Conservation (phyloP, 37 sponge, comb jelly and placozoan genomes). For the Oscarella lobularis region DNA sequence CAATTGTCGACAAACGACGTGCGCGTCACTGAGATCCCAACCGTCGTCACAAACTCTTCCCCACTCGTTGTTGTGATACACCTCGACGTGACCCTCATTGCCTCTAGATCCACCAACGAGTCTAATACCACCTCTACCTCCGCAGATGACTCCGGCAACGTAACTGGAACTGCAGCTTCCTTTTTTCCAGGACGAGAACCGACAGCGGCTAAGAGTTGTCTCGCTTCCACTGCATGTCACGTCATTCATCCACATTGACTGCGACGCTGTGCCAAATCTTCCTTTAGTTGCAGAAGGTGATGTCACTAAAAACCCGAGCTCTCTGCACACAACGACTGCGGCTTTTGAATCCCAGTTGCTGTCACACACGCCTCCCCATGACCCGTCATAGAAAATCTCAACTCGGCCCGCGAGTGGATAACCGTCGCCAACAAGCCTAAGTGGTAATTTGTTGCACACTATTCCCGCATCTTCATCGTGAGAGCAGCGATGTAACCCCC, state of each 20-base stretch:
- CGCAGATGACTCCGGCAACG: too few relatives aligned
- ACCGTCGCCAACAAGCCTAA: background rate
- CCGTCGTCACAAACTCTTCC: conserved; percentile 21
- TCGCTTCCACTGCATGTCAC: background rate
- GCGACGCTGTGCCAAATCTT: background rate
- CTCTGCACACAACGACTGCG: conserved; percentile 31
- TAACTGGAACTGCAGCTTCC: too few relatives aligned
- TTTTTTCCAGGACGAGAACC: background rate
- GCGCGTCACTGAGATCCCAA: conserved; percentile 13
- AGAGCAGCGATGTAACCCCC: too few relatives aligned
- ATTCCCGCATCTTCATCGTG: too few relatives aligned
- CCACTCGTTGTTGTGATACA: conserved; percentile 16
- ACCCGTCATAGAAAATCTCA: conserved; percentile 26
- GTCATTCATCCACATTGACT: background rate
- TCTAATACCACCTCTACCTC: too few relatives aligned
- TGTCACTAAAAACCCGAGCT: background rate
- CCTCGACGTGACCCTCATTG: conserved; percentile 16
- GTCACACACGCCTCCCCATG: conserved; percentile 36
- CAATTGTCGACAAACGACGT: conserved; percentile 15
- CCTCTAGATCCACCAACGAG: conserved; percentile 15
- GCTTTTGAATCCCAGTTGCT: conserved; percentile 20
- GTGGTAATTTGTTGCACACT: too few relatives aligned
- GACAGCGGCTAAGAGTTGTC: background rate
- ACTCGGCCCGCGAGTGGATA: conserved; percentile 9
- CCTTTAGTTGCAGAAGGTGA: background rate